Conservation (phyloP, 2,797 vertebrate species). For the Labroides dimidiatus region DNA sequence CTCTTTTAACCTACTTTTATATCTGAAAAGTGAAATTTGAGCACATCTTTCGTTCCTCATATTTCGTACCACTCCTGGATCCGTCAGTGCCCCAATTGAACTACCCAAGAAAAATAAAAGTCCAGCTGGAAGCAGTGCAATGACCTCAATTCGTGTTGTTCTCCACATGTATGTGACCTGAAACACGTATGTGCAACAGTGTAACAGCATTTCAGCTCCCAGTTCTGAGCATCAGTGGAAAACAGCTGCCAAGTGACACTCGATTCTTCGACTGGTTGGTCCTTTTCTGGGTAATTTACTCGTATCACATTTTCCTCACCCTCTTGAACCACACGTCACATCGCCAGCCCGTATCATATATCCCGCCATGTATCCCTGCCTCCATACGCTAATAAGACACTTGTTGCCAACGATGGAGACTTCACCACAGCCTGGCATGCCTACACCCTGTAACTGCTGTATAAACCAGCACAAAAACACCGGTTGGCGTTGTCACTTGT, state of each 20-base stretch:
- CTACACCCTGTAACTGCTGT: conserved; percentile 36
- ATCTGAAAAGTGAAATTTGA: too few relatives aligned
- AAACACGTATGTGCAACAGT: background rate
- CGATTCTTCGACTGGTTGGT: conserved; percentile 34
- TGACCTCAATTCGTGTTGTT: background rate
- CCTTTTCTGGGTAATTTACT: conserved; percentile 49
- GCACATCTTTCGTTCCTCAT: too few relatives aligned
- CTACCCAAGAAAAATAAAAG: too few relatives aligned
- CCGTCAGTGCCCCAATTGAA: too few relatives aligned
- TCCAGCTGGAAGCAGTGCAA: too few relatives aligned
- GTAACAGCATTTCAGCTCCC: background rate
- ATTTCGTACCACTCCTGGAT: too few relatives aligned
- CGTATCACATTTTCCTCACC: conserved; percentile 57
- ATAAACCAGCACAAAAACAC: conserved; percentile 63
- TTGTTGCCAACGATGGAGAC: conserved; percentile 23
- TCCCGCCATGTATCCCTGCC: conserved; percentile 47
- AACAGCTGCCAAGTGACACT: background rate
- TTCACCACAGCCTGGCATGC: conserved; percentile 30
- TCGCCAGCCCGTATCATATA: conserved; percentile 40
- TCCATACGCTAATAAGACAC: conserved; percentile 39
- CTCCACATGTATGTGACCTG: background rate
- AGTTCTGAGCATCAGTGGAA: background rate
- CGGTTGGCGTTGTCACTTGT: conserved; percentile 52
- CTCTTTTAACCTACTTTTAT: too few relatives aligned
- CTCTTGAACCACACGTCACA: conserved; percentile 40